Base-by-base conservation (phyloP, 2,113 vertebrate genomes). In the Tenebrosternarchus preto region DNA sequence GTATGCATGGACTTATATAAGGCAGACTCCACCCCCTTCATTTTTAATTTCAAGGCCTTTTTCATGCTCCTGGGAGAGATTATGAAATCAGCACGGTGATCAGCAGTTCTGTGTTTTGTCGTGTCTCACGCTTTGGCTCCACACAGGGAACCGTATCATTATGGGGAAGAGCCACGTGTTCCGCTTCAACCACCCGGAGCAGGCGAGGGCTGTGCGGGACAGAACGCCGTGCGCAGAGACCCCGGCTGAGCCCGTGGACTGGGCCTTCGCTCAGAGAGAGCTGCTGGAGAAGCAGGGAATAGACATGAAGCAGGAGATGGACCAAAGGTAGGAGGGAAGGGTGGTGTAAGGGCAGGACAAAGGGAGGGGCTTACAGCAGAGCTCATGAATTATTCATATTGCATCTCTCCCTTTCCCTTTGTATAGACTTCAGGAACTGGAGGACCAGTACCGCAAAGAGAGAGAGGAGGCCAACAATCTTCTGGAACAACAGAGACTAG, bases 241-340 rank as follows among this genome's bases (percentile, higher is more conserved):
- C 0, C 96, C 97, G 0, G 90, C 91, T 0, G 97, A 99, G 88
- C 95, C 96, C 0, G 95, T 99, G 82, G 97, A 99, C 92, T 99
- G 97, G 98, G 96, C 96, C 9, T 98, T 98, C 0, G 97, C 97
- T 17, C 96, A 99, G 89, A 92, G 97, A 0, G 97, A 99, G 89
- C 92, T 99, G 80, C 92, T 99, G 87, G 98, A 99, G 56, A 98
- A 99, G 80, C 97, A 98, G 86, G 98, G 98, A 87, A 98, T 99
- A 0, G 97, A 99, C 91, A 98, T 99, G 97, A 98, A 98, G 84
- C 97, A 97, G 88, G 97, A 99, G 89, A 99, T 99, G 98, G 96
- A 98, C 76, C 96, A 99, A 85, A 95, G 98, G 98, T 99, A 86
- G 69, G 81, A 55, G 20, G 53, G 20, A 24, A 36, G n/a, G 33